Evolutionary conservation across 2,888 invertebrate genomes (phyloP), one percentile per base, ranked within the genome.

Genomic region (Sminthurides aquaticus): DNA sequence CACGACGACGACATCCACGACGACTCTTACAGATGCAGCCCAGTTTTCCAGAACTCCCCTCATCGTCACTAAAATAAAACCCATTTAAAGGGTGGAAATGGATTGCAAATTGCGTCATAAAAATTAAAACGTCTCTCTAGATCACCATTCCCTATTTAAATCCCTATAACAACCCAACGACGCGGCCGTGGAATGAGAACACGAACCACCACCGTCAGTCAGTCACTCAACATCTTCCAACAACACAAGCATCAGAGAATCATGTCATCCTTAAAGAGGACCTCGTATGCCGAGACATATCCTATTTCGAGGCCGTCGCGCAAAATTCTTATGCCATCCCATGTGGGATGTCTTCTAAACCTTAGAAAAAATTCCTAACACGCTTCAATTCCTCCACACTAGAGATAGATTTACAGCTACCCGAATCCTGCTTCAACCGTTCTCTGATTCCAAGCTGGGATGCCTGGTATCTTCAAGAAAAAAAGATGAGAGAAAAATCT

Each of bases 21-120:
- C n/a, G n/a, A n/a, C n/a, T n/a, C n/a, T n/a, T n/a, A n/a, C n/a
- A n/a, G n/a, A n/a, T n/a, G n/a, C n/a, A n/a, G n/a, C n/a, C n/a
- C n/a, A n/a, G n/a, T 34, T 34, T 11, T 5, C 43, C 43, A 15
- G 5, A 5, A 5, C 22, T 20, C 52, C 52, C 20, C 52, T 5
- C 52, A 64, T 58, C 59, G 52, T 29, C 49, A 57, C 57, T 49
- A 65, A 60, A 61, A 60, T 60, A 65, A 60, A 64, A 26, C 59
- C 55, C 64, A 64, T 64, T 64, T 60, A 25, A 56, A 66, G 60
- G 62, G 57, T 63, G 54, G 67, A 65, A 71, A 71, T 71, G 67
- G 67, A 57, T 66, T 60, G 68, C 69, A 71, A 71, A 71, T 69
- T 69, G 69, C 70, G 60, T 69, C 68, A 67, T 69, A 71, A 71